Conservation (phyloP, 2,797 vertebrate species). For the Lutra lutra region DNA sequence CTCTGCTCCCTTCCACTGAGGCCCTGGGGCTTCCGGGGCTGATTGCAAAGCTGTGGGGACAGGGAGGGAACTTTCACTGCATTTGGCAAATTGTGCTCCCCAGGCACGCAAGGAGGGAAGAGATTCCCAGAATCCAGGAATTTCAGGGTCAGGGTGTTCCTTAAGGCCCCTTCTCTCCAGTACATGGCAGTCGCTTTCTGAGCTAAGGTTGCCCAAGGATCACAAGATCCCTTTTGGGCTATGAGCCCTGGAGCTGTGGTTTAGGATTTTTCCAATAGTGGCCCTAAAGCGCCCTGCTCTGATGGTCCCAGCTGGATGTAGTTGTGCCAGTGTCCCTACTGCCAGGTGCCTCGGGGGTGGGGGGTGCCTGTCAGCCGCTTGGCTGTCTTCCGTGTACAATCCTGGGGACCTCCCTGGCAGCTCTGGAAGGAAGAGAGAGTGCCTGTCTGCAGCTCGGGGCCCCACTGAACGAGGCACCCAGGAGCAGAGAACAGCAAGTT, state of each 20-base stretch:
- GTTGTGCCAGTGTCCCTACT: too few species aligned
- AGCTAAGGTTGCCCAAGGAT: not conserved
- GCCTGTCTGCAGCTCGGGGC: not conserved
- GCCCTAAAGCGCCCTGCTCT: not conserved
- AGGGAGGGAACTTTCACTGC: not conserved
- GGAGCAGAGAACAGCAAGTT: not conserved
- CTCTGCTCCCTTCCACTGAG: fast-evolving
- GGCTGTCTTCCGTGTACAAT: not conserved
- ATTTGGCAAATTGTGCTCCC: not conserved
- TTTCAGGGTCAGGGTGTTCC: not conserved
- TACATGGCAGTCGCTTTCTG: not conserved
- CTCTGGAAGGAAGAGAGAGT: not conserved
- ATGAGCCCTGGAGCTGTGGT: too few species aligned
- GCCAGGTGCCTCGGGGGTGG: fast-evolving
- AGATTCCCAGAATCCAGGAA: not conserved
- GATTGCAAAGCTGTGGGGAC: not conserved
- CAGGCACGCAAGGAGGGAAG: not conserved
- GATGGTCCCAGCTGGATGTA: fast-evolving
- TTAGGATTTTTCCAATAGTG: not conserved
- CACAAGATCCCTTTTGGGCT: too few species aligned
- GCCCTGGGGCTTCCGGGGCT: not conserved
- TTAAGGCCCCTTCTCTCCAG: not conserved
- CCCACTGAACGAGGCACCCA: not conserved
- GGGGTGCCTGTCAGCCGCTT: not conserved
- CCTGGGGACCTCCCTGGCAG: not conserved